A percentile compares a stretch with the other conserved stretches of the same genome.
Evolutionary conservation across 2,113 vertebrate species (phyloP).

Genomic region (Catagonus wagneri): DNA sequence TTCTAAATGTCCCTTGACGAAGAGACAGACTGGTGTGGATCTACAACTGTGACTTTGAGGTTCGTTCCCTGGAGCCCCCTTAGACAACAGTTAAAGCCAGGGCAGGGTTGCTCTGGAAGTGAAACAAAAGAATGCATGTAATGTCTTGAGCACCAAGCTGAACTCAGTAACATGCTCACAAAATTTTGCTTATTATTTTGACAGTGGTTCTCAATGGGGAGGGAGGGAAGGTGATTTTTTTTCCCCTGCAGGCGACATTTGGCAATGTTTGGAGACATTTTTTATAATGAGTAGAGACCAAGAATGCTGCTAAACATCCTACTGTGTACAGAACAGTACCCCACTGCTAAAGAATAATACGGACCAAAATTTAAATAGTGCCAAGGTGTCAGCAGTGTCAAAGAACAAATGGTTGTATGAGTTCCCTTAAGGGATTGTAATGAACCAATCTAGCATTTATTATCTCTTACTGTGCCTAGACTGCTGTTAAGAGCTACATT

Average conservation of each 20-base stretch:
- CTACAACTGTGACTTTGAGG: constrained; percentile 23
- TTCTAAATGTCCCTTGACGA: constrained; percentile 44
- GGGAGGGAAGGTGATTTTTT: background rate
- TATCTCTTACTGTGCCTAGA: background rate
- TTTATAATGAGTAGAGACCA: background rate
- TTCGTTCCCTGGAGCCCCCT: background rate
- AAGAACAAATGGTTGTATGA: background rate
- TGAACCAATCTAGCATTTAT: constrained; percentile 29
- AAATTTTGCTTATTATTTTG: constrained; percentile 30
- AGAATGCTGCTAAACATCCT: background rate
- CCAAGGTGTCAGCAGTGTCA: background rate
- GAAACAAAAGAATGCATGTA: background rate
- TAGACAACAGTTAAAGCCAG: constrained; percentile 50
- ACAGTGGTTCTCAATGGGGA: background rate
- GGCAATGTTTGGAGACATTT: constrained; percentile 5
- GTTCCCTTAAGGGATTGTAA: background rate
- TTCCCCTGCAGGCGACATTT: background rate
- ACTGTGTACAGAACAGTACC: background rate
- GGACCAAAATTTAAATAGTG: background rate
- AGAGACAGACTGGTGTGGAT: background rate
- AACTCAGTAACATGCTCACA: background rate
- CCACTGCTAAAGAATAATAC: background rate
- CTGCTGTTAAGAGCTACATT: background rate
- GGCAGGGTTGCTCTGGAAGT: background rate
- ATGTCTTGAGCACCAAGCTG: constrained; percentile 49